Conservation (phyloP, 92 coral and sea anemone genomes). For the Virgularia gustaviana region DNA sequence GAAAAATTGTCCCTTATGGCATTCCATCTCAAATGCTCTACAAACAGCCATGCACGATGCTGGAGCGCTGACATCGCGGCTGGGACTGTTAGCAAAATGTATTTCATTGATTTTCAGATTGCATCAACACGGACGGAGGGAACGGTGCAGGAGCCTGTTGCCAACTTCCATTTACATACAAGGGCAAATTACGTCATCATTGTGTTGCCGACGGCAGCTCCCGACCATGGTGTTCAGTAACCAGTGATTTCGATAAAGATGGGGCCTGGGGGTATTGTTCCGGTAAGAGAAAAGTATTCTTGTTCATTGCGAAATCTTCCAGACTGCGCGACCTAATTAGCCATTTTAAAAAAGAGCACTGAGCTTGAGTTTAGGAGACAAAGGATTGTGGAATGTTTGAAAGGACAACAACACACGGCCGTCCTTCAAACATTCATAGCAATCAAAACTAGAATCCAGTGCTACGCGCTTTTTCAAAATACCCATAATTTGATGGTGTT, state of each 20-base stretch:
- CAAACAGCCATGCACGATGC: neutral
- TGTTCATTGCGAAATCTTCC: neutral
- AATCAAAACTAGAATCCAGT: no score
- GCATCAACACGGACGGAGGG: conserved; percentile 85
- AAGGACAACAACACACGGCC: no score
- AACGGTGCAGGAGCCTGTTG: conserved; percentile 80
- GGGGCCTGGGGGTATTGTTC: conserved; percentile 90
- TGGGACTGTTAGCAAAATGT: neutral
- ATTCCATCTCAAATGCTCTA: neutral
- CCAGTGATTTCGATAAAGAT: conserved; percentile 73
- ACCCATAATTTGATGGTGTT: no score
- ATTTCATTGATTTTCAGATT: conserved; percentile 55
- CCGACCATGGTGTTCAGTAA: conserved; percentile 88
- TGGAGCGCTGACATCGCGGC: neutral
- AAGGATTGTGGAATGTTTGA: no score
- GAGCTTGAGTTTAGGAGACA: no score
- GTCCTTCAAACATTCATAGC: no score
- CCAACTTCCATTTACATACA: conserved; percentile 83
- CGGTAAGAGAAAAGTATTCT: conserved; percentile 9
- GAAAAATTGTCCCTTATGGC: neutral
- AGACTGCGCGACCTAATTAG: neutral
- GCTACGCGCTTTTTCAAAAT: no score
- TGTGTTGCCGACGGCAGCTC: conserved; percentile 68
- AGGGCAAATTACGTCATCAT: conserved; percentile 67
- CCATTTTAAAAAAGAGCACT: neutral